These are phyloP conservation scores for Epizoanthus rinbou DNA, from an alignment of 92 coral and sea anemone genomes.

Conservation along the genomic window DNA sequence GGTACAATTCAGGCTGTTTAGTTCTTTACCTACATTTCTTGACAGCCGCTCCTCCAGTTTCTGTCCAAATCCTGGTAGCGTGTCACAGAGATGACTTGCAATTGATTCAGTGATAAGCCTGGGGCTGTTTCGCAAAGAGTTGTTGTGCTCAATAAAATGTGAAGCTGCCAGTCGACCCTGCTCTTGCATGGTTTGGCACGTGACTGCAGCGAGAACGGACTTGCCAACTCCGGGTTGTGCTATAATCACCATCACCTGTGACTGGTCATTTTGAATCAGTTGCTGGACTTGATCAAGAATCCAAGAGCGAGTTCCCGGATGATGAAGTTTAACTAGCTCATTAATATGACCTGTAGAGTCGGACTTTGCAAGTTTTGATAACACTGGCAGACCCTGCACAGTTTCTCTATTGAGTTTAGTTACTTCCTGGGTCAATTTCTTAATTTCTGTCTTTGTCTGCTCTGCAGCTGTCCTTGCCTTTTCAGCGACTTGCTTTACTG, in stretches of 20 bases:
- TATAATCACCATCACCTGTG: background rate
- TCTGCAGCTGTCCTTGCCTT: no score
- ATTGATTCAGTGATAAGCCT: background rate
- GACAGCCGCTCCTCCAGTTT: background rate
- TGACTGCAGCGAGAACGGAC: background rate
- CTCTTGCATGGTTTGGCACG: background rate
- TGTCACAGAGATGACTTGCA: background rate
- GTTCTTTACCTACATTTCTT: background rate
- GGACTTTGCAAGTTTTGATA: background rate
- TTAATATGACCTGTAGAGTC: background rate
- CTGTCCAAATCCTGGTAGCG: background rate
- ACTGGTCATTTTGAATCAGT: background rate
- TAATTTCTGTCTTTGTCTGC: no score
- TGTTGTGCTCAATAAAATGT: background rate
- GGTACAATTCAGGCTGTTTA: background rate
- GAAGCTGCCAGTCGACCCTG: background rate
- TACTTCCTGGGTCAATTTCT: constrained; percentile 4
- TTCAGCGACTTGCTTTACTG: no score
- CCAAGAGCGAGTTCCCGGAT: background rate
- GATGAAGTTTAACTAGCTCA: background rate
- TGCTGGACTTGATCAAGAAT: background rate
- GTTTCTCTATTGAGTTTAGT: background rate
- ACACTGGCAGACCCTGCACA: background rate
- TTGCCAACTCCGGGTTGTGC: background rate
- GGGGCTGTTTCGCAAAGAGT: background rate